Evolutionary conservation across 2,113 vertebrate genomes (phyloP), one percentile per base, ranked within the genome.

Genomic region (Chlorodrepanis virens): DNA sequence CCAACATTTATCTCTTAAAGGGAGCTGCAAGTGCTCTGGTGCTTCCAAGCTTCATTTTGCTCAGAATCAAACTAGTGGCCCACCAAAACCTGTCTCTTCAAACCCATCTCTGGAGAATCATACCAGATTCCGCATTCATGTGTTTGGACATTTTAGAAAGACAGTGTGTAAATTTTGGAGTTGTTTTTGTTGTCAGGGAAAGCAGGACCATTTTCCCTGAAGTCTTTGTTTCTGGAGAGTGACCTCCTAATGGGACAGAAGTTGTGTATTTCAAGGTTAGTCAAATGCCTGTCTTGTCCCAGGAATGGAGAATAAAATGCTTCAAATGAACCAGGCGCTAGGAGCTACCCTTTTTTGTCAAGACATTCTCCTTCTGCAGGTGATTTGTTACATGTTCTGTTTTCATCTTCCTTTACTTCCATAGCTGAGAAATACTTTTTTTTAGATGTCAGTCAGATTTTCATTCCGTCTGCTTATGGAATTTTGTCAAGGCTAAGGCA

Each of bases 291-390:
- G 18, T 69, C 29, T 64, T 89, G 31, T 21, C 24, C 9, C 25
- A 39, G 23, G 23, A 60, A 74, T 19, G 18, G 27, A 50, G 21
- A 82, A 87, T 29, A 64, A 64, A 3, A 1, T 52, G 21, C 24
- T 87, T 72, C 27, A 74, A 57, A 90, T 53, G 8, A 74, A n/a
- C 6, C 4, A 57, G 27, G 28, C 44, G 28, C 19, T 27, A 27
- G 13, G 37, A 63, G 6, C 6, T 83, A 16, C 5, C 7, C 0
- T 29, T 39, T 1, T 35, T 6, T 27, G 5, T 65, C 21, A 74
- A 67, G 37, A 23, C 8, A 24, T 74, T 90, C 4, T 4, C 4
- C 45, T 76, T 68, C 29, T 8, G 6, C 45, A 27, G 31, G 22
- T 50, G 2, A 10, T 54, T 71, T 68, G 6, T 40, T 37, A 22